Base-by-base conservation (phyloP, 2,888 invertebrate species). In the Sinodicranocentrus sp. region DNA sequence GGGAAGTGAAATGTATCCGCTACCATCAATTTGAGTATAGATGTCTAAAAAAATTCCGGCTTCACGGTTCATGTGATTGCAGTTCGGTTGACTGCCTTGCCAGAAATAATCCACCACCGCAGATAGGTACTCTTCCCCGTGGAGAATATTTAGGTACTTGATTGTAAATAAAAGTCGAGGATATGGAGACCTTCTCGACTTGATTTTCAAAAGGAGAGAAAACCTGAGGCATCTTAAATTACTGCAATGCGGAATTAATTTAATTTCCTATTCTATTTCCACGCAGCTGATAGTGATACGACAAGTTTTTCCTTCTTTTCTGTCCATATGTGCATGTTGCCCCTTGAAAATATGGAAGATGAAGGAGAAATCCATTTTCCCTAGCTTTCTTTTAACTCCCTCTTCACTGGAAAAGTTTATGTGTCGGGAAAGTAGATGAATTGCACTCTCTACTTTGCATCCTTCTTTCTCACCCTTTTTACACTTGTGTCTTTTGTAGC, bases 161-260 rank as follows among this genome's bases (percentile, higher is more conserved):
- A 57, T 8, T 57, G 57, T 21, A 57, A 57, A 48, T n/a, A 48
- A n/a, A 48, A 48, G 48, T 48, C 48, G 48, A 3, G 48, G 2
- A 39, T 8, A 39, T 8, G 39, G 39, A 39, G 39, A 39, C 6
- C 39, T 5, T 5, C 5, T 3, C 5, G 61, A 61, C n/a, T n/a
- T n/a, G 61, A 61, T 61, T 57, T 61, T 61, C 61, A 10, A 13
- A 17, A n/a, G 26, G 28, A 19, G 23, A 23, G 33, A 25, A 68
- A 48, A 28, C 28, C 21, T 54, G 48, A 71, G 71, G 21, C 33
- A 71, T 21, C 21, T 72, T 57, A 59, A 72, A 72, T 59, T 57
- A 72, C 72, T 72, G 72, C 72, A 72, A 25, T 72, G 72, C 72
- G 72, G 72, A 72, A 59, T 72, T 72, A 72, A 72, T 72, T 57